These are phyloP conservation scores for Venusia cambrica DNA, from an alignment of 2,888 invertebrate species.

Conservation along the genomic window DNA sequence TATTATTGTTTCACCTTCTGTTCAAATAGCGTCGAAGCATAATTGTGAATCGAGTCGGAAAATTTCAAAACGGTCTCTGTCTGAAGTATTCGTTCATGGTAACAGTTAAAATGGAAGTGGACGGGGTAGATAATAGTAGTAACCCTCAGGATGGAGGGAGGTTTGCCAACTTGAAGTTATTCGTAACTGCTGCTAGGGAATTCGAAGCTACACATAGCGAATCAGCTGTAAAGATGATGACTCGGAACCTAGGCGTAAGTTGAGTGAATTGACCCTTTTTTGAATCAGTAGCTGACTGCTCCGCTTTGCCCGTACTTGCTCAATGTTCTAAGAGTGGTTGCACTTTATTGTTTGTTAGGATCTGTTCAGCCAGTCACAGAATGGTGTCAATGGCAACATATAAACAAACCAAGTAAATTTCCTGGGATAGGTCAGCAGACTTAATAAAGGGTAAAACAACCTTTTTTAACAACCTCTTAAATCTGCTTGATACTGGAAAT, in stretches of 20 bases:
- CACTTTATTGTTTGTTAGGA: too few species aligned
- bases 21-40: background rate
- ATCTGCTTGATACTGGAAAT: too few species aligned
- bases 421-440: too few species aligned
- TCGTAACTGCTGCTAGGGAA: constrained; percentile 75
- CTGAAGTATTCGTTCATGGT: constrained; percentile 15
- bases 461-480: too few species aligned
- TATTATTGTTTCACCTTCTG: background rate
- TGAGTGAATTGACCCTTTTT: background rate
- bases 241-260: constrained; percentile 74
- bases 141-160: constrained; percentile 61
- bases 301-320: too few species aligned
- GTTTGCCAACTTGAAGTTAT: constrained; percentile 73
- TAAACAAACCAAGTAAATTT: too few species aligned
- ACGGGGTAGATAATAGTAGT: constrained; percentile 52
- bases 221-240: constrained; percentile 73
- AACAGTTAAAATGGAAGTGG: constrained; percentile 61
- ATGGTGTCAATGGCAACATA: too few species aligned
- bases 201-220: constrained; percentile 78
- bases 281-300: too few species aligned
- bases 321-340: too few species aligned
- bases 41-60: background rate
- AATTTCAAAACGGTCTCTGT: constrained; percentile 5
- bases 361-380: too few species aligned
- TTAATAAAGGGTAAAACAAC: too few species aligned